phyloP scores from a whole-genome alignment of 2,797 vertebrate genomes.

The Oophaga sylvatica region DNA sequence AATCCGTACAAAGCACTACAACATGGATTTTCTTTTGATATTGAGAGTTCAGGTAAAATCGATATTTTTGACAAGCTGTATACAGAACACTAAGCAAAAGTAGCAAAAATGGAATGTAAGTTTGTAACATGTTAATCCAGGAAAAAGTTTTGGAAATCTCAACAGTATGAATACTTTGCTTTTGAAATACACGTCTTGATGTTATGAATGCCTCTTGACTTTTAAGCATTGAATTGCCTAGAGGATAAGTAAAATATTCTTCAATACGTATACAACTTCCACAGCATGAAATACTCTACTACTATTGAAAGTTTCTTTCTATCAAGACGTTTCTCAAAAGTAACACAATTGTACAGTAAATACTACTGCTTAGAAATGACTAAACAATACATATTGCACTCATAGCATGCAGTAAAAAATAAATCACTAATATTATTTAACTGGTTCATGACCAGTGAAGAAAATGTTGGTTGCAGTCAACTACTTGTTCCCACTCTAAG shows the following conservation, averaged over 20 bases:
- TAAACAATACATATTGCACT: background rate
- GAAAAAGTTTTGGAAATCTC: background rate
- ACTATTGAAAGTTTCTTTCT: background rate
- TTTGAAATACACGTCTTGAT: background rate
- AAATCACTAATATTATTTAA: too few relatives aligned
- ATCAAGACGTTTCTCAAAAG: background rate
- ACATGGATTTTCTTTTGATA: slow-evolving; percentile 20
- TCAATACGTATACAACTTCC: background rate
- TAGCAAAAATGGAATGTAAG: background rate
- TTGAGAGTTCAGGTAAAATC: slow-evolving; percentile 24
- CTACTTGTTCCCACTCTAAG: too few relatives aligned
- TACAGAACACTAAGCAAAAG: background rate
- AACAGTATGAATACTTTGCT: background rate
- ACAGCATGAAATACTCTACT: background rate
- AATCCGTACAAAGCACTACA: background rate
- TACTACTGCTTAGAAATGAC: background rate
- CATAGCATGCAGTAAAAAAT: background rate
- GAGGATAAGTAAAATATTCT: background rate
- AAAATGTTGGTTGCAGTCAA: too few relatives aligned
- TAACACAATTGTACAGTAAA: background rate
- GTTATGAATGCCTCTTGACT: background rate
- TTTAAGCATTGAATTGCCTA: background rate
- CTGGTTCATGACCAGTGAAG: too few relatives aligned
- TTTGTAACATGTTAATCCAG: slow-evolving; percentile 3
- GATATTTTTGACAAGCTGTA: background rate